Evolutionary conservation across 2,888 invertebrate genomes (phyloP).

Genomic region (Leucophenga maculata): DNA sequence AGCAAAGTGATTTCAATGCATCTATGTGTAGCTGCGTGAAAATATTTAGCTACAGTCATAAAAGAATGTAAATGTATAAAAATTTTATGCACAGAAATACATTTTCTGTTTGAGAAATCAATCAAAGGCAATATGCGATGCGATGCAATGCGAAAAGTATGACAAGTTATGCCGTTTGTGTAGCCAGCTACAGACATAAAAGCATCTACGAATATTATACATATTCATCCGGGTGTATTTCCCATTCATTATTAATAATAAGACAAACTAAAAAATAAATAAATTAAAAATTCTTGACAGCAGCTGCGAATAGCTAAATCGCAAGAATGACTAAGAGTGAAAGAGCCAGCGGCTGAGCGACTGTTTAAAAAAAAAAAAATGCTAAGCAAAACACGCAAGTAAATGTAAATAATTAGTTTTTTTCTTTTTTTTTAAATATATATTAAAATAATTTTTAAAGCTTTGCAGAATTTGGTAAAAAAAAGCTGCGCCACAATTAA

Average conservation of each 20-base stretch:
- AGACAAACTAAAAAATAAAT: constrained; percentile 39
- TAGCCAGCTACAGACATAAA: background rate
- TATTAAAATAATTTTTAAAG: constrained; percentile 26
- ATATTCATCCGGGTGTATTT: constrained; percentile 61
- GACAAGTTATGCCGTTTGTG: background rate
- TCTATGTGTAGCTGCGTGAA: too few relatives aligned
- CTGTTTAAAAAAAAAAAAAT: constrained; percentile 26
- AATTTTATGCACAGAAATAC: constrained; percentile 38
- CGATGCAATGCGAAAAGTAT: constrained; percentile 4
- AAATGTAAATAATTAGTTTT: constrained; percentile 18
- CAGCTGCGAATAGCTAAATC: constrained; percentile 17
- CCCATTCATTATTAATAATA: constrained; percentile 57
- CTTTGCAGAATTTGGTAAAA: background rate
- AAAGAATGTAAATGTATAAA: too few relatives aligned
- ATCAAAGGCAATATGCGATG: constrained; percentile 11
- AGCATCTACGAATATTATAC: too few relatives aligned
- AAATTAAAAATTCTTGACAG: constrained; percentile 37
- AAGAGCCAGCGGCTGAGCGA: background rate
- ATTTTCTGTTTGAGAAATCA: constrained; percentile 10
- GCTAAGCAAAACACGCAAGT: constrained; percentile 14
- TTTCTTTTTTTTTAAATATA: constrained; percentile 27
- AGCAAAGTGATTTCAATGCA: too few relatives aligned
- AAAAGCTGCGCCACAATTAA: background rate
- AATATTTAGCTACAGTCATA: too few relatives aligned
- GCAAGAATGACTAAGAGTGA: background rate